Evolutionary conservation across 2,113 vertebrate genomes (phyloP), one percentile per base, ranked within the genome.

Genomic region (Oophaga pumilio): DNA sequence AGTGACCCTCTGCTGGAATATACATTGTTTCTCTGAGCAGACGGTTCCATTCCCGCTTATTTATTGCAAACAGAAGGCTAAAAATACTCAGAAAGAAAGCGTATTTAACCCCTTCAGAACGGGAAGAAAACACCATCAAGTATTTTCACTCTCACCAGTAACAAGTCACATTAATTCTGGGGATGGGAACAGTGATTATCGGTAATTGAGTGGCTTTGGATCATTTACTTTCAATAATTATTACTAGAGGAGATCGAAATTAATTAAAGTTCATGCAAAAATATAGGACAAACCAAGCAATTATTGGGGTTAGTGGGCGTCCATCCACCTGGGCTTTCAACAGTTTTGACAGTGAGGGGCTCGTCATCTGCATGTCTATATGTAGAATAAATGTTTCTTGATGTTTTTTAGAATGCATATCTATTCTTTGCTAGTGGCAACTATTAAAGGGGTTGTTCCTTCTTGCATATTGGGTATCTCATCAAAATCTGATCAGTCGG

Each of bases 1-100:
- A 62, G 56, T 78, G 84, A 76, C 73, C 84, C 59, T 78, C 57
- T 28, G 33, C 84, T 77, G 60, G 22, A 24, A 26, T 20, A 59
- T 59, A 77, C 73, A 60, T 76, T 59, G 84, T 43, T 59, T 62
- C 28, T 59, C 14, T 53, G 15, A 22, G 28, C 74, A 7, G 84
- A 8, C 20, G 8, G 43, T 50, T 49, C 52, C 56, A 24, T 14
- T 15, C 1, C 69, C 43, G 8, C 28, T 52, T 77, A 66, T 66
- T 66, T 78, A 85, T 64, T 77, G 57, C 43, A 17, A 76, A 20
- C 24, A 59, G 84, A n/a, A 13, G 57, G 43, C 71, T 77, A 60
- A 76, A 85, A 85, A 64, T 85, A 43, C 18, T 13, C 20, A 9
- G 6, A 28, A 18, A 60, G 52, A 78, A 43, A 78, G 26, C 52